Percentiles rank a stretch among this genome's conserved stretches.
Evolutionary conservation across 2,797 vertebrate species (phyloP).

Genomic region (Amblyraja radiata): DNA sequence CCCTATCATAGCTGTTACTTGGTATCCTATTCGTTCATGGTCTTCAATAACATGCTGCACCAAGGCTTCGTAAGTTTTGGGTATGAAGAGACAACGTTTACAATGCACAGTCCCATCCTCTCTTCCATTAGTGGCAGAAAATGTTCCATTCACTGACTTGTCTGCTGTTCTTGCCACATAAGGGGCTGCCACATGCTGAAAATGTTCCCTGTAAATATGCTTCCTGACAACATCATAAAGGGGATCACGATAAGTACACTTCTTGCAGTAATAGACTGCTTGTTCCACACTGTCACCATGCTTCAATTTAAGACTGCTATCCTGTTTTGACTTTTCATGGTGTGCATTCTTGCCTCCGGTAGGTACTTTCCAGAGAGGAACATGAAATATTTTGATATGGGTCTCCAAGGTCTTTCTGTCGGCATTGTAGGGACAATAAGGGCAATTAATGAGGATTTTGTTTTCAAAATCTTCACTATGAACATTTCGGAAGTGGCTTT

Average conservation of each 20-base stretch:
- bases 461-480: conserved; percentile 99
- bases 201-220: conserved; percentile 99
- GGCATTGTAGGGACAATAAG: conserved; percentile 97
- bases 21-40: conserved; percentile 92
- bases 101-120: conserved; percentile 86
- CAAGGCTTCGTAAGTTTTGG: conserved; percentile 91
- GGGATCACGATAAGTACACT: conserved; percentile 98
- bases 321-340: conserved; percentile 78
- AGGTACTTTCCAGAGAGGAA: conserved; percentile 75
- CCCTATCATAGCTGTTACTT: conserved; percentile 97
- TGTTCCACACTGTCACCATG: conserved; percentile 87
- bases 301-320: conserved; percentile 74
- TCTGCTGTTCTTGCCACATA: conserved; percentile 88
- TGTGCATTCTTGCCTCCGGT: conserved; percentile 70
- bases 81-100: conserved; percentile 96
- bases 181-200: conserved; percentile 92
- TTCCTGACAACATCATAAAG: conserved; percentile 96
- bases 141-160: conserved; percentile 72
- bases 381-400: conserved; percentile 98
- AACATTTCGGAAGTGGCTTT: conserved; percentile 98
- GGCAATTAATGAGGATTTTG: conserved; percentile 95
- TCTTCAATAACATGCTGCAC: conserved; percentile 98
- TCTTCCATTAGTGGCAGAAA: conserved; percentile 60
- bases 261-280: conserved; percentile 99
- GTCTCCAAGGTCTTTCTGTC: conserved; percentile 98